These are phyloP conservation scores for Creontiades dilutus DNA, from an alignment of 2,888 invertebrate species.

Conservation along the genomic window DNA sequence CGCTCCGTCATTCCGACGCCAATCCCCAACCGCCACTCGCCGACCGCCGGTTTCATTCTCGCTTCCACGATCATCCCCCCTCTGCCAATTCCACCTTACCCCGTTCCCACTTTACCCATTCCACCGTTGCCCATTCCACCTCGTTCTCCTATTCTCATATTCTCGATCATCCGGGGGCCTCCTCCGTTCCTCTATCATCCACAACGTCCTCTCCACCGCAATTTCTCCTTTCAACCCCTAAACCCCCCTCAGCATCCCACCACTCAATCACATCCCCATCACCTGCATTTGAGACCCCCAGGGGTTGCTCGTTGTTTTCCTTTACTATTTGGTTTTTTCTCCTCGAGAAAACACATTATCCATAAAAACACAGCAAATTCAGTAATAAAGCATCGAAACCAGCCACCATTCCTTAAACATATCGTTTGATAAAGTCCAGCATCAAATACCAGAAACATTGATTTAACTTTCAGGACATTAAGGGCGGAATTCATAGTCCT, in stretches of 20 bases:
- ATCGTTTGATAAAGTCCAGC: too few species aligned
- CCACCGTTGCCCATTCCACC: neutral
- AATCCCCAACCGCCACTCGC: neutral
- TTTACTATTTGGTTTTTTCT: neutral
- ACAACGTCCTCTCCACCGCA: conserved; percentile 26
- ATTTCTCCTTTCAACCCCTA: conserved; percentile 18
- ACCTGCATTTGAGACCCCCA: neutral
- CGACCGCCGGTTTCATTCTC: neutral
- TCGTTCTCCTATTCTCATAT: neutral
- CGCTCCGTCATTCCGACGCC: neutral
- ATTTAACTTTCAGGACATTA: too few species aligned
- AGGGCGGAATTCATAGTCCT: too few species aligned
- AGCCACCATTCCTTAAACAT: neutral
- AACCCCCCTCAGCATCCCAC: neutral
- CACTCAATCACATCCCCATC: neutral
- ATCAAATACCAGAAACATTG: too few species aligned
- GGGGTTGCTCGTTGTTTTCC: neutral
- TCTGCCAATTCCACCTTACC: neutral
- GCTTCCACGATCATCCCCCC: neutral
- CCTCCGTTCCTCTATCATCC: neutral
- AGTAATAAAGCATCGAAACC: neutral
- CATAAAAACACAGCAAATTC: neutral
- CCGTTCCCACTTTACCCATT: too few species aligned
- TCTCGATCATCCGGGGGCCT: neutral
- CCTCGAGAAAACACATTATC: neutral